Evolutionary conservation across 2,113 vertebrate species (phyloP), one percentile per base, ranked within the genome.

Genomic region (Enhydra lutris): DNA sequence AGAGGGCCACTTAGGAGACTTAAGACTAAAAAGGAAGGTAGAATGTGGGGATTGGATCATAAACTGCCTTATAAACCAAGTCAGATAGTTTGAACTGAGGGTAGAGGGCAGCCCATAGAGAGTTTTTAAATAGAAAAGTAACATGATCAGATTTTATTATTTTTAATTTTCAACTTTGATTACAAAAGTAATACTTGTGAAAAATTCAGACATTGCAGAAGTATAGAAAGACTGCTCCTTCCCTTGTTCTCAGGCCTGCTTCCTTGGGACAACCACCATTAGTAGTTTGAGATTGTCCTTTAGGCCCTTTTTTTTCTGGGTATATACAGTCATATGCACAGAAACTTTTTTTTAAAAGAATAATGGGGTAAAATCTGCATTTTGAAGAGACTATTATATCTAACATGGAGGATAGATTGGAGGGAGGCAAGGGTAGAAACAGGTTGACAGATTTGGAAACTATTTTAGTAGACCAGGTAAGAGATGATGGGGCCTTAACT

Each of bases 71-170:
- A 31, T 93, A 93, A 91, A 34, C 4, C 57, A 95, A 76, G 63
- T 88, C 76, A 89, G 13, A n/a, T 95, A 45, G 87, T 96, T 96
- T 80, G 26, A 97, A 79, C 20, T 95, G n/a, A 96, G 47, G 18
- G 17, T 82, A 86, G 45, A 95, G 24, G 18, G 42, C n/a, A 96
- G n/a, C 10, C 47, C n/a, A 14, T 93, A 83, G 20, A 91, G 6
- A 78, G 9, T 95, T 88, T 88, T 96, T 94, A 93, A 96, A 96
- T 15, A 67, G 79, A 95, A 76, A 89, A 89, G 6, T 89, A 92
- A 79, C 34, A 89, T 39, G 39, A 50, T 59, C 65, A 91, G 24
- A 86, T 67, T 94, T 94, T 81, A 67, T 74, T 87, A 57, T 91
- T 97, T 93, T 76, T 65, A 36, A 78, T 94, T 82, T 90, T 61